phyloP scores from a whole-genome alignment of 2,888 invertebrate genomes.

The Eristalis tenax region DNA sequence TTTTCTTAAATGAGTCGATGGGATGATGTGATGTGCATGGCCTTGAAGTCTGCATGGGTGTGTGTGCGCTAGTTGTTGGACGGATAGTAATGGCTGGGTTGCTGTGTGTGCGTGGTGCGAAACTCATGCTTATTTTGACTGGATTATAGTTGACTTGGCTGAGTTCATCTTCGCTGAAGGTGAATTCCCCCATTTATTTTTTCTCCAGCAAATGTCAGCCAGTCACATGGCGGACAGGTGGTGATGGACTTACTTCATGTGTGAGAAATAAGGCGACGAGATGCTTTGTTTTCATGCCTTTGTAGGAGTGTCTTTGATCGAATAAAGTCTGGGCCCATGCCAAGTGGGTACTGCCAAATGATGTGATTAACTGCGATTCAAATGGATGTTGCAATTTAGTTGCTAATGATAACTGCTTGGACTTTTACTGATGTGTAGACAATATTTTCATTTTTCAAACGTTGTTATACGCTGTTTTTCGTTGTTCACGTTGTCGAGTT shows the following conservation, averaged over 20 bases:
- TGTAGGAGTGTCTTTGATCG: too few relatives aligned
- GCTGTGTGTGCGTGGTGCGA: not conserved
- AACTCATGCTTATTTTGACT: not conserved
- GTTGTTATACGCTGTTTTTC: too few relatives aligned
- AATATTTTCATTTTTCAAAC: too few relatives aligned
- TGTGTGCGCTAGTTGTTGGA: not conserved
- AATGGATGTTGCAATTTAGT: too few relatives aligned
- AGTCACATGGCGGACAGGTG: not conserved
- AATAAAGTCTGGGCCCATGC: too few relatives aligned
- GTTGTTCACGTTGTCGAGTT: too few relatives aligned
- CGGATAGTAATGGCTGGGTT: not conserved
- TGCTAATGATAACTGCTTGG: too few relatives aligned
- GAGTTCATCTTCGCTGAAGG: not conserved
- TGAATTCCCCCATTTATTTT: not conserved
- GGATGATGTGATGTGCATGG: not conserved
- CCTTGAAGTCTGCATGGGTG: slow-evolving; percentile 12
- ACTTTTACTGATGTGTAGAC: too few relatives aligned
- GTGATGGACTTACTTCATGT: not conserved
- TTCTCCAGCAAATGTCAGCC: not conserved
- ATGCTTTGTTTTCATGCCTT: not conserved
- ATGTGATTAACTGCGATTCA: too few relatives aligned
- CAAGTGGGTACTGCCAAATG: too few relatives aligned
- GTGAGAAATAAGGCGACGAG: not conserved
- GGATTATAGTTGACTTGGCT: not conserved
- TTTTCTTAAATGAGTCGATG: slow-evolving; percentile 1